Conservation (phyloP, 1,140 invertebrate species). For the Parapsyche elsis region DNA sequence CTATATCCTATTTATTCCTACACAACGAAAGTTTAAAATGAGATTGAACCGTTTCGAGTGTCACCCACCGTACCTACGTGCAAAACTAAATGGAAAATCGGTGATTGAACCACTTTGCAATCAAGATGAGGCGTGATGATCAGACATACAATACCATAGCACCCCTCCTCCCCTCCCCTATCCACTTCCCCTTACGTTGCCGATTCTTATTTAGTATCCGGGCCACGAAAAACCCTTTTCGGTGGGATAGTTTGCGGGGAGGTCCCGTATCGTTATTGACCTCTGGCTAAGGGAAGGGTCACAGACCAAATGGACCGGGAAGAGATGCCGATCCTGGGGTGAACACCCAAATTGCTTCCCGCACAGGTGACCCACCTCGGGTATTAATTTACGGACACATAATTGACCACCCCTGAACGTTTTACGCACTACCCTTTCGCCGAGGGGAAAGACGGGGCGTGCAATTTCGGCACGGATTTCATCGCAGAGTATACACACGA, state of each 20-base stretch:
- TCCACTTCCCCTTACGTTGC: neutral
- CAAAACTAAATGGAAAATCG: neutral
- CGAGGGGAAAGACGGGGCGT: neutral
- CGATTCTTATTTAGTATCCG: neutral
- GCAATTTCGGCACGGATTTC: constrained; percentile 42
- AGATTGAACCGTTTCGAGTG: too few species aligned
- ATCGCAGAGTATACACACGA: neutral
- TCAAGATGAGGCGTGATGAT: constrained; percentile 29
- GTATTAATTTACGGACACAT: constrained; percentile 48
- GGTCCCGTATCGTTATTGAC: constrained; percentile 22
- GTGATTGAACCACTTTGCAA: neutral
- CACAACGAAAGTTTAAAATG: too few species aligned
- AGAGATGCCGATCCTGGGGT: constrained; percentile 34
- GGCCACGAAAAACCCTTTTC: constrained; percentile 20
- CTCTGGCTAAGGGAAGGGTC: neutral
- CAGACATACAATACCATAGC: neutral
- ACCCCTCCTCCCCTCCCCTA: neutral
- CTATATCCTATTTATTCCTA: too few species aligned
- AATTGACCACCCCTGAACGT: constrained; percentile 38
- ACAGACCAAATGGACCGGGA: constrained; percentile 32
- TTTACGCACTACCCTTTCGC: neutral
- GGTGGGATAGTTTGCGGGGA: constrained; percentile 29
- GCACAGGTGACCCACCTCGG: constrained; percentile 43
- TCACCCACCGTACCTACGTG: too few species aligned
- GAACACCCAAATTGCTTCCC: constrained; percentile 39